Conservation (phyloP, 92 coral and sea anemone species). For the Metridium senile region DNA sequence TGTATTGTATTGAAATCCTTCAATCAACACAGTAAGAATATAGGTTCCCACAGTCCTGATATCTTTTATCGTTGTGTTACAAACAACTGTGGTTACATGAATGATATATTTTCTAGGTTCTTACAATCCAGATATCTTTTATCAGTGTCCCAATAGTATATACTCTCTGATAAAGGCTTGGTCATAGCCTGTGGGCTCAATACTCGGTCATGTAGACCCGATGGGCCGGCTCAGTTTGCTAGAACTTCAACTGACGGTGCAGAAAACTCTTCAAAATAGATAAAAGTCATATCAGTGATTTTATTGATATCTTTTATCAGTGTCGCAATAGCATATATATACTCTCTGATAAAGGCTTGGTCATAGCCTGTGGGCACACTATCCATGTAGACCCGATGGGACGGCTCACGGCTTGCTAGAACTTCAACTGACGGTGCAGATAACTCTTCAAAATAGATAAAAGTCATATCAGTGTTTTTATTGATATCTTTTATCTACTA, state of each 20-base stretch:
- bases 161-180: background rate
- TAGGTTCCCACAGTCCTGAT: background rate
- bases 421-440: too few species aligned
- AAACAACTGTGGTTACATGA: too few species aligned
- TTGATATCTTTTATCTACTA: background rate
- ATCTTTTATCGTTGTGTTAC: too few species aligned
- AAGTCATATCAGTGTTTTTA: background rate
- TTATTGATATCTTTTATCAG: too few species aligned
- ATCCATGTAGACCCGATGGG: background rate
- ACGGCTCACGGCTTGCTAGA: too few species aligned
- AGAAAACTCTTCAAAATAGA: too few species aligned
- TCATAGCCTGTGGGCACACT: background rate
- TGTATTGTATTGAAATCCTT: too few species aligned
- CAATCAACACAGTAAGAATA: background rate
- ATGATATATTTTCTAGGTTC: too few species aligned
- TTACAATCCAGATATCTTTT: too few species aligned
- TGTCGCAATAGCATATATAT: too few species aligned
- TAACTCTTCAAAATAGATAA: background rate
- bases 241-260: too few species aligned
- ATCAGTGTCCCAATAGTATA: too few species aligned
- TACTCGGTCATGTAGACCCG: background rate
- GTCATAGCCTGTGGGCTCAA: background rate
- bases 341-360: background rate
- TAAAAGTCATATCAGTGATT: background rate
- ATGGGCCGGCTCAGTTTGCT: background rate